Evolutionary conservation across 2,797 vertebrate genomes (phyloP).

Genomic region (Hafferia zeledoni): DNA sequence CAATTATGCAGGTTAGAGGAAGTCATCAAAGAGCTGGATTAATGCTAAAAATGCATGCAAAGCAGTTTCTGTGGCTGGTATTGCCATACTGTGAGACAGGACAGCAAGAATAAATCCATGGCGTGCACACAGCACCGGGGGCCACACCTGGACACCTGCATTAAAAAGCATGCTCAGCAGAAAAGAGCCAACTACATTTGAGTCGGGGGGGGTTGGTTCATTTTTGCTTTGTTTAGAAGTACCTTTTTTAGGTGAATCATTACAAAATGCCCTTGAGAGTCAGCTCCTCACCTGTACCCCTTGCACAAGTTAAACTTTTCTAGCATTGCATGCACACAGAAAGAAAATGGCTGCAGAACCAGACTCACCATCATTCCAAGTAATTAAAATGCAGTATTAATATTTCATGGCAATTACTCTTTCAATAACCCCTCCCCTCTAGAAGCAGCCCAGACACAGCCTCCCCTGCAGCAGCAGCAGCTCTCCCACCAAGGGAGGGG

Average conservation of each 20-base stretch:
- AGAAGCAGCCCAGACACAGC: background rate
- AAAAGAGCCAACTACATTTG: background rate
- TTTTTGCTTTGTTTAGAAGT: background rate
- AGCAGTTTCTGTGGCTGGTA: background rate
- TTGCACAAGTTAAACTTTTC: background rate
- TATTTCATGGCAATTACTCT: background rate
- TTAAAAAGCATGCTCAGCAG: fast-evolving
- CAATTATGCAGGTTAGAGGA: background rate
- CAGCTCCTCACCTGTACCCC: background rate
- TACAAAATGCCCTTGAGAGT: background rate
- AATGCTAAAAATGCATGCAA: background rate
- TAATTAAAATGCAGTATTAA: background rate
- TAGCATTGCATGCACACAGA: background rate
- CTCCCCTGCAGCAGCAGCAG: background rate
- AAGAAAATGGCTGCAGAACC: background rate
- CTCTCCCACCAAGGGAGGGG: background rate
- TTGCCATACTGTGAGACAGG: background rate
- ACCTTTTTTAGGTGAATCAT: background rate
- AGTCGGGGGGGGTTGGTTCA: background rate
- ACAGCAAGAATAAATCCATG: background rate
- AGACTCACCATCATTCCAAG: background rate
- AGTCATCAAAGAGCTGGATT: background rate
- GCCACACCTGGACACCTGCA: background rate
- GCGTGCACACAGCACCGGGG: background rate
- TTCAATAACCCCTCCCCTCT: background rate